Evolutionary conservation across 2,113 vertebrate genomes (phyloP), one percentile per base, ranked within the genome.

Genomic region (Cisticola juncidis): DNA sequence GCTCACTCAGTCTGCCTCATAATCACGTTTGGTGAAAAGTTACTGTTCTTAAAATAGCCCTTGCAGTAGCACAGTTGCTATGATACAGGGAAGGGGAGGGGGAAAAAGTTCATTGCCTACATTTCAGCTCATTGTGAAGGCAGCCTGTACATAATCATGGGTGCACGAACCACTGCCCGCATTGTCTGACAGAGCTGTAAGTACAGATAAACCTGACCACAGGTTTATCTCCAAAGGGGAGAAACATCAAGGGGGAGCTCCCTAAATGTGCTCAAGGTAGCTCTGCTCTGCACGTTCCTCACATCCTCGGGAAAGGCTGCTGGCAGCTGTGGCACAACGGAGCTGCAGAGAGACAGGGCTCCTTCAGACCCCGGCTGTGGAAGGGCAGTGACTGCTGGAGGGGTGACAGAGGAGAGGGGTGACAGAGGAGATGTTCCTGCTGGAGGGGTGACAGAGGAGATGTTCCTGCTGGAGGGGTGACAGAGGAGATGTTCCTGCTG

Each of bases 31-130:
- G 77, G 70, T 87, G 94, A 98, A 96, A 97, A 97, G 95, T 97
- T 96, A 81, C 91, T 57, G 94, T 95, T 97, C 97, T 97, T 97
- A 96, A 98, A 98, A 98, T 97, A 98, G 98, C 91, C 89, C 79
- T 57, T 87, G 95, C 90, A 94, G 95, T 85, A 94, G 94, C 93
- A 92, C 92, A 58, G 97, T 98, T 98, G 97, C 98, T 98, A 97
- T 95, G 98, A 97, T 97, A 98, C 91, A 13, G 58, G 51, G 38
- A 40, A 93, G 78, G 90, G 95, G 58, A 80, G 83, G 89, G 71
- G 42, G 35, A 6, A 81, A 83, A 94, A 96, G 97, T 81, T 95
- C 90, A 86, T 87, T 80, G 78, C 92, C 86, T 91, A 79, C 72
- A 92, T 88, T 91, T 92, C 90, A 91, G 76, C 89, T 97, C 86